Evolutionary conservation across 2,797 vertebrate genomes (phyloP), one percentile per base, ranked within the genome.

Genomic region (Dromococcyx pavoninus): DNA sequence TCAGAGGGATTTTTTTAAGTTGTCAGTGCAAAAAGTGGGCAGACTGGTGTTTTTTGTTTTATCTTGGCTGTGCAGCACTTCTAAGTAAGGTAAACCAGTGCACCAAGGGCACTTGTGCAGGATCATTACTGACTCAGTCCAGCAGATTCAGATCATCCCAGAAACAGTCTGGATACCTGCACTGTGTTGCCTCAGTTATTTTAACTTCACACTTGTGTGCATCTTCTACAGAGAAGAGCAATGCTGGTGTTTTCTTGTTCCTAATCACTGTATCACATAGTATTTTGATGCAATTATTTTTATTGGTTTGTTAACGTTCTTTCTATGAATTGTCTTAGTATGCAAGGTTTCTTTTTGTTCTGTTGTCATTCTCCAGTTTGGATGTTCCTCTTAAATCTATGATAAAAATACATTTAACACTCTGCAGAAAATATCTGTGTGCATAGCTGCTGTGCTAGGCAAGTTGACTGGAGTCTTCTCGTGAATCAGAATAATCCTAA

Each of bases 81-180:
- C 97, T 77, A 94, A 96, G 80, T 88, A 94, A 94, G 96, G 95
- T 96, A 98, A 97, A 96, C 95, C 94, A 88, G 76, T 89, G 73
- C 93, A 84, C 88, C 93, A 91, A 85, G 91, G 96, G 76, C 98
- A 84, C 94, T 97, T 96, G 95, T 95, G 96, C 88, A 97, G 87
- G 93, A 89, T 97, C 93, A 81, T 94, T 90, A 86, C 97, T 97
- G 95, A 93, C 95, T 97, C 95, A 97, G 94, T 94, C 91, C 51
- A 44, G 97, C 94, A 96, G 95, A 97, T 98, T 97, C 97, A 96
- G 96, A 97, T 98, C 96, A 91, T 94, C 97, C 92, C 97, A 94
- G 96, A 93, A 86, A 32, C 71, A 97, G 76, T 96, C 97, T 97
- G 57, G 95, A 96, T 97, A 88, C 54, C 88, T 97, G 89, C 96